These are phyloP conservation scores for Aspidiotus destructor DNA, from an alignment of 2,888 invertebrate species.

Conservation along the genomic window DNA sequence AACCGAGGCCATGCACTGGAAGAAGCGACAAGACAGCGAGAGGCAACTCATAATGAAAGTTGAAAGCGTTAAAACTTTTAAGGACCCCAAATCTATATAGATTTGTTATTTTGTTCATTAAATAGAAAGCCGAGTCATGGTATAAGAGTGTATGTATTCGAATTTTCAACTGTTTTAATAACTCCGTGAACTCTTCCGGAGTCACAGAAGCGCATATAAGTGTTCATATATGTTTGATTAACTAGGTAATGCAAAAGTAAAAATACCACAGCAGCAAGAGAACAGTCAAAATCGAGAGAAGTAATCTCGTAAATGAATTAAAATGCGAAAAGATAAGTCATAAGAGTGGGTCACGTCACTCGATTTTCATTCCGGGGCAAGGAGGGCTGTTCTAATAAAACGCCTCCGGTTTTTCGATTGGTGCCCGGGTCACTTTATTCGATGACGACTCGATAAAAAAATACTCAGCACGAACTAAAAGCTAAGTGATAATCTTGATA, in stretches of 20 bases:
- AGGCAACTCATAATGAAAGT: not conserved
- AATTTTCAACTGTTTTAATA: conserved; percentile 21
- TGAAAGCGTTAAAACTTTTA: conserved; percentile 17
- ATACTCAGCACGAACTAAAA: too few species aligned
- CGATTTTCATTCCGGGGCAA: too few species aligned
- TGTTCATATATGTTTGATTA: not conserved
- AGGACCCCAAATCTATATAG: conserved; percentile 5
- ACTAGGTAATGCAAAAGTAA: too few species aligned
- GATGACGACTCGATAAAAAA: too few species aligned
- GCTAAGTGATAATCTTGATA: too few species aligned
- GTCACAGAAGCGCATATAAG: not conserved
- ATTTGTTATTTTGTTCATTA: conserved; percentile 22
- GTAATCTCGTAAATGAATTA: not conserved
- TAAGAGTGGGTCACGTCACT: not conserved
- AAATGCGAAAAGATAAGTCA: not conserved
- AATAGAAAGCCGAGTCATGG: conserved; percentile 19
- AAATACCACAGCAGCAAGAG: too few species aligned
- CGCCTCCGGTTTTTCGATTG: too few species aligned
- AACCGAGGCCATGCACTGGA: too few species aligned
- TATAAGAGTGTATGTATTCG: not conserved
- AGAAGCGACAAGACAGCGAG: too few species aligned
- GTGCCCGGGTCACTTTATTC: too few species aligned
- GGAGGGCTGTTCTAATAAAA: too few species aligned
- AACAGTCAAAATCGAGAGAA: not conserved
- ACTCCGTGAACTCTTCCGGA: not conserved